Percentiles rank a stretch among this genome's conserved stretches.
These are phyloP conservation scores for Tachysurus fulvidraco DNA, from an alignment of 2,113 vertebrate genomes.

Conservation along the genomic window DNA sequence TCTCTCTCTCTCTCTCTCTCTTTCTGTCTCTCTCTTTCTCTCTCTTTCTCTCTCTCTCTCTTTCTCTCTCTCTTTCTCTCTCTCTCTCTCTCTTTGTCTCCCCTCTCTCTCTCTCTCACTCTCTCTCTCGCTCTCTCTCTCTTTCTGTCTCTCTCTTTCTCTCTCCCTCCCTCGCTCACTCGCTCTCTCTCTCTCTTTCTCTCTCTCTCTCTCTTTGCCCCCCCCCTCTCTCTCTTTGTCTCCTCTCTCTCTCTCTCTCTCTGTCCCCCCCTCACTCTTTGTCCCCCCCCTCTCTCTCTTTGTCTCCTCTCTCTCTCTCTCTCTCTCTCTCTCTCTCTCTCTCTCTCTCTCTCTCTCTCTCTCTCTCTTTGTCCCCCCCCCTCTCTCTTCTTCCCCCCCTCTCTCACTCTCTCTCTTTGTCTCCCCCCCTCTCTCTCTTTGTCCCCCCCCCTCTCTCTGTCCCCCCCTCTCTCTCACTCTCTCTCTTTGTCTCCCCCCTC, in stretches of 20 bases:
- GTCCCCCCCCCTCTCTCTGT: background rate
- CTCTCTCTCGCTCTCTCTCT: background rate
- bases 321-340: background rate
- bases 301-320: background rate
- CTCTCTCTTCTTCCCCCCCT: too few species aligned
- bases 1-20: background rate
- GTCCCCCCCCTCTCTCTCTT: background rate
- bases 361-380: too few species aligned
- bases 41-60: background rate
- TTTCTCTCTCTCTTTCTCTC: background rate
- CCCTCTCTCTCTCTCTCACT: slow-evolving; percentile 16
- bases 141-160: background rate
- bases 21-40: background rate
- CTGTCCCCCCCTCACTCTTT: background rate
- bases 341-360: background rate
- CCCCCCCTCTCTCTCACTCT: background rate
- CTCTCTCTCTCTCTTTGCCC: slow-evolving; percentile 21
- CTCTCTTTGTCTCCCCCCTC: background rate
- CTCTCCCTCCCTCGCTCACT: too few species aligned
- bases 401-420: background rate
- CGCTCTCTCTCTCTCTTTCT: background rate
- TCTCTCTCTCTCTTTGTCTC: background rate
- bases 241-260: background rate
- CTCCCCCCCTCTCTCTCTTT: background rate
- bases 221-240: background rate